Percentiles rank a stretch among this genome's conserved stretches.
These are phyloP conservation scores for Crocodylus rhombifer DNA, from an alignment of 2,797 vertebrate genomes.

Conservation along the genomic window DNA sequence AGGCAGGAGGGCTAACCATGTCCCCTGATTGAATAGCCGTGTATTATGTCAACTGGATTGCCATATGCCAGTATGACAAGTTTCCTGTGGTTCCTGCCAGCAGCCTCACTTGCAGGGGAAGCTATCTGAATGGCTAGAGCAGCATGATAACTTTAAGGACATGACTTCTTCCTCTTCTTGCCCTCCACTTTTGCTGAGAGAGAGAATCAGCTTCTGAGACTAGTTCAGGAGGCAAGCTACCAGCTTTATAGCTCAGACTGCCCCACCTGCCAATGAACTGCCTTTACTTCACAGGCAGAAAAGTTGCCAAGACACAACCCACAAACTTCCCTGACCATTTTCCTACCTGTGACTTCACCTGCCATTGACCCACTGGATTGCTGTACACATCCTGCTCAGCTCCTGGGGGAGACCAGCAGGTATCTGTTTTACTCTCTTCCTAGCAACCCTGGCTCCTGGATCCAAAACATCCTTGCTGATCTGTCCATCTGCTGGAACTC, in stretches of 20 bases:
- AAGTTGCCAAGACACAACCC: background rate
- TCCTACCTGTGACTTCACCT: background rate
- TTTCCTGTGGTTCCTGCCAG: background rate
- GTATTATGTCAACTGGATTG: too few relatives aligned
- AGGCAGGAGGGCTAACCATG: background rate
- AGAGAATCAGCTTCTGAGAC: background rate
- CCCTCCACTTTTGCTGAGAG: background rate
- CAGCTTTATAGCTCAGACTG: background rate
- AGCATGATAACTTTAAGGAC: background rate
- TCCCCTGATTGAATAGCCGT: background rate
- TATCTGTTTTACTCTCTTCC: background rate
- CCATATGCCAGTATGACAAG: background rate
- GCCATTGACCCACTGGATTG: background rate
- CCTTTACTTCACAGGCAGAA: background rate
- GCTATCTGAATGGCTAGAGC: background rate
- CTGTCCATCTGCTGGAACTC: too few relatives aligned
- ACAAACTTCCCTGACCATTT: fast-evolving
- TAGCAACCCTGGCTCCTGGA: background rate
- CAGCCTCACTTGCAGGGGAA: background rate
- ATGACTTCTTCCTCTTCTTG: background rate
- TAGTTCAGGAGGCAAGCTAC: background rate
- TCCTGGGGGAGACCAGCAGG: background rate
- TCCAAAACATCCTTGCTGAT: background rate
- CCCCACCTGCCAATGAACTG: background rate
- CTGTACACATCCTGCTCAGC: background rate